Evolutionary conservation across 2,888 invertebrate genomes (phyloP), one percentile per base, ranked within the genome.

Genomic region (Cepaea hortensis): DNA sequence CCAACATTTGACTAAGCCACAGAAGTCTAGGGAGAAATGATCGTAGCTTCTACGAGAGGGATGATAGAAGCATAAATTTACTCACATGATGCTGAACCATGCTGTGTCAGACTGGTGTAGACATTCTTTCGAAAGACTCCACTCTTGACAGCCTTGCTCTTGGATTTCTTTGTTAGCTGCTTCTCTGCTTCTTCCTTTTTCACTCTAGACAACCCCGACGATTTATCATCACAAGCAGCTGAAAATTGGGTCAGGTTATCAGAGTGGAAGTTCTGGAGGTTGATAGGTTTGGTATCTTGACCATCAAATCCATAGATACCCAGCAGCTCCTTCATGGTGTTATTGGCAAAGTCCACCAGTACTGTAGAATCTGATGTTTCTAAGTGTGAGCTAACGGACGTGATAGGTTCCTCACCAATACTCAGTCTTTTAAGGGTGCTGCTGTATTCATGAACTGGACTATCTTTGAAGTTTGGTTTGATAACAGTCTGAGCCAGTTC

Each of bases 281-380:
- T 61, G 5, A 68, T 20, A 46, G 6, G 68, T 23, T 81, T 81
- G 46, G 83, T 6, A 23, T 86, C 92, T 96, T 96, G 93, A 93
- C 96, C 97, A 85, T 96, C 96, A 90, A 97, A 95, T 48, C 97
- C 97, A 93, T 97, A 97, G 91, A 97, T 96, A 61, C 96, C 96
- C 86, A 97, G 95, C 82, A 97, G 94, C 93, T 97, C 97, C 91
- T 96, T 96, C 96, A 97, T 97, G 15, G 97, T 97, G 91, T 96
- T 96, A 95, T 97, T 96, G 5, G 97, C 97, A 93, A 96, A 97
- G 92, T 97, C 97, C 91, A 96, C 96, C 94, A 97, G 95, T 90
- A 96, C 96, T 90, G 70, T 83, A 46, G 84, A 87, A 46, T 90
- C 89, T 13, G 87, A 50, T 18, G 75, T 20, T 15, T 77, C 81